phyloP scores from a whole-genome alignment of 1,140 invertebrate species.

The Manduca sexta region DNA sequence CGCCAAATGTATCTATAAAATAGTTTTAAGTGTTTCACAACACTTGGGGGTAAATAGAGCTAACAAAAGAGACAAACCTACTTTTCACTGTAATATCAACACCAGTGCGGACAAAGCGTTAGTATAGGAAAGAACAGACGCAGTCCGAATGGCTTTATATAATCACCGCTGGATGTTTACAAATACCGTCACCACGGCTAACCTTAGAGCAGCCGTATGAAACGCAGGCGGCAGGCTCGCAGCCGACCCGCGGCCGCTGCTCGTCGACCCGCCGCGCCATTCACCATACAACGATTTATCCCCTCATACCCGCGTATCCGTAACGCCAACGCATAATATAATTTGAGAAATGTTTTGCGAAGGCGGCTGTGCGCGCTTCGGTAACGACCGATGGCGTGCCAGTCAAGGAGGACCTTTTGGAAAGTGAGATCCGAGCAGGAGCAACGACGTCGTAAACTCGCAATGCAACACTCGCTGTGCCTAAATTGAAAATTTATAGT shows the following conservation, averaged over 20 bases:
- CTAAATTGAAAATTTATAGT: slow-evolving; percentile 22
- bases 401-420: slow-evolving; percentile 37
- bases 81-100: slow-evolving; percentile 48
- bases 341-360: slow-evolving; percentile 25
- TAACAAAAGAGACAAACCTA: slow-evolving; percentile 65
- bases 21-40: slow-evolving; percentile 56
- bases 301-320: too few relatives aligned
- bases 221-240: too few relatives aligned
- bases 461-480: slow-evolving; percentile 47
- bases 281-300: slow-evolving; percentile 2
- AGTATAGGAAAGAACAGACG: slow-evolving; percentile 21
- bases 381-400: slow-evolving; percentile 11
- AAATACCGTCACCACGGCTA: slow-evolving; percentile 53
- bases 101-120: slow-evolving; percentile 14
- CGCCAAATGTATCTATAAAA: slow-evolving; percentile 40
- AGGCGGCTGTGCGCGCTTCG: slow-evolving; percentile 13
- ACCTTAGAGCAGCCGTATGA: too few relatives aligned
- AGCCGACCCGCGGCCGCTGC: slow-evolving; percentile 1
- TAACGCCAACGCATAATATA: slow-evolving; percentile 32
- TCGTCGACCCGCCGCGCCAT: background rate
- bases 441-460: slow-evolving; percentile 33
- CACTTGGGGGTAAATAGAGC: slow-evolving; percentile 48
- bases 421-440: slow-evolving; percentile 32
- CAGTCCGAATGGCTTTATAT: slow-evolving; percentile 12
- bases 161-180: slow-evolving; percentile 46